Evolutionary conservation across 2,888 invertebrate species (phyloP).

Genomic region (Vesta saturnalis): DNA sequence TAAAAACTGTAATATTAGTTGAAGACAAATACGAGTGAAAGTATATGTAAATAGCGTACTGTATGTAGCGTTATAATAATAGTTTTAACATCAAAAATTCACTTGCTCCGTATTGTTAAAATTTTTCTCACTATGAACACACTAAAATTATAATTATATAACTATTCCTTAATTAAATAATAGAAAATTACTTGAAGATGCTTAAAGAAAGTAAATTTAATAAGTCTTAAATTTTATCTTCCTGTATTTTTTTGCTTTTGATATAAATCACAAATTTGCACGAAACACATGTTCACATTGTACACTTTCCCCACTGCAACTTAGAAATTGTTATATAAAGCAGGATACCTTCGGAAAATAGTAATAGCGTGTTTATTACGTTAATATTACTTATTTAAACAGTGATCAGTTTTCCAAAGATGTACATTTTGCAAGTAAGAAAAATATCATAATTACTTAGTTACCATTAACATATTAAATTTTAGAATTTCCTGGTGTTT

Average conservation of each 20-base stretch:
- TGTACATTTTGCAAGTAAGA: neutral
- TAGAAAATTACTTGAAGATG: no score
- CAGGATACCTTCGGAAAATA: neutral
- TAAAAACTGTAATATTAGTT: no score
- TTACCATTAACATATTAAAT: neutral
- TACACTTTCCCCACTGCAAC: conserved; percentile 2
- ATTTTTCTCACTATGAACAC: no score
- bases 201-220: no score
- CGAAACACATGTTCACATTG: neutral
- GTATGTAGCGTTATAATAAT: no score
- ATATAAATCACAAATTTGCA: neutral
- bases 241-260: neutral
- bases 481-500: neutral
- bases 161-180: neutral
- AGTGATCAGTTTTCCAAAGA: no score
- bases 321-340: conserved; percentile 9
- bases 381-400: neutral
- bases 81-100: no score
- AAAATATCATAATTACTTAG: neutral
- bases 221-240: no score
- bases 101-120: no score
- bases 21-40: no score
- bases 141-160: no score
- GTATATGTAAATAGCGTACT: no score
- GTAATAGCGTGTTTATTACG: neutral